Conservation (phyloP, 2,888 invertebrate genomes). For the Tillus elongatus region DNA sequence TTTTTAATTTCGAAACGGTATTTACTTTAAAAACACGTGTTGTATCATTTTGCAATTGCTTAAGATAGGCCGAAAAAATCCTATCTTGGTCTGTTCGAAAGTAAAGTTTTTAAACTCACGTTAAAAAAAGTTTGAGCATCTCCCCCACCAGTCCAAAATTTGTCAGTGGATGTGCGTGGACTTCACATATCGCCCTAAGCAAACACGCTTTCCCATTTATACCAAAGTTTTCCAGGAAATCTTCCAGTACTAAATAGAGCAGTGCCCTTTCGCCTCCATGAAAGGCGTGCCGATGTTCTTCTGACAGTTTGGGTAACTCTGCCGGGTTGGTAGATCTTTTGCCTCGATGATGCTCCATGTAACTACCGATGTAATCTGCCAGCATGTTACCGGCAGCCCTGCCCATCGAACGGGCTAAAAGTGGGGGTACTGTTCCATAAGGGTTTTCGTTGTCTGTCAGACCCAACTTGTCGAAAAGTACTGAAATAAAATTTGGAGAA, state of each 20-base stretch:
- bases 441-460: constrained; percentile 85
- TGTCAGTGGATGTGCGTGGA: constrained; percentile 67
- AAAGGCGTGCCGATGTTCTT: constrained; percentile 46
- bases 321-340: constrained; percentile 37
- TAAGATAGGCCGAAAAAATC: too few relatives aligned
- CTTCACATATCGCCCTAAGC: constrained; percentile 75
- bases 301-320: constrained; percentile 36
- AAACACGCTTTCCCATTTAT: constrained; percentile 75
- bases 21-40: too few relatives aligned
- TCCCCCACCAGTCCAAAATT: constrained; percentile 77
- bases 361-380: constrained; percentile 65
- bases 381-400: constrained; percentile 59
- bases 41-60: too few relatives aligned
- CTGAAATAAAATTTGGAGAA: constrained; percentile 47
- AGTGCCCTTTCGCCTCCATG: constrained; percentile 79
- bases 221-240: constrained; percentile 70
- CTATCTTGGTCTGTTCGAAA: too few relatives aligned
- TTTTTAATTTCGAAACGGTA: too few relatives aligned
- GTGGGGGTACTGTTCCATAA: constrained; percentile 67
- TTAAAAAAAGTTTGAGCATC: constrained; percentile 71
- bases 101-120: too few relatives aligned
- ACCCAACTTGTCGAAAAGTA: constrained; percentile 77
- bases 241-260: constrained; percentile 68
- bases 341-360: constrained; percentile 54
- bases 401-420: constrained; percentile 68